Base-by-base conservation (phyloP, 2,797 vertebrate species). In the Trachops cirrhosus region DNA sequence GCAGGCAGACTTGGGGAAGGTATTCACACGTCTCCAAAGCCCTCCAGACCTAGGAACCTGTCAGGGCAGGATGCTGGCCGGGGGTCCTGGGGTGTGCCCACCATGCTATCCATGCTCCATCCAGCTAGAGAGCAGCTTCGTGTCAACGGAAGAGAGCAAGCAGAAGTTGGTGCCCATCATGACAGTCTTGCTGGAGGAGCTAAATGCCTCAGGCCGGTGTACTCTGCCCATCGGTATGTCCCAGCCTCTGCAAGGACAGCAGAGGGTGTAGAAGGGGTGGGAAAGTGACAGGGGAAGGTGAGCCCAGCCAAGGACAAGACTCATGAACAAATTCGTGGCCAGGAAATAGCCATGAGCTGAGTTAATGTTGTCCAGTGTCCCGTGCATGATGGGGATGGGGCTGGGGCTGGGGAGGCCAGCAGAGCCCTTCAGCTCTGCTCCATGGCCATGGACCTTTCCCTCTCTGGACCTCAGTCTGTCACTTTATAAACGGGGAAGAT, bases 131-230 rank as follows among this genome's bases (percentile, higher is more conserved):
- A 99, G 99, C 39, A 99, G 99, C 44, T 99, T 99, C 84, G 99
- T 99, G 97, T 99, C 99, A 80, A 99, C 99, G 0, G 99, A 99
- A 91, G 99, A 99, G 95, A 99, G 99, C 98, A 99, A 99, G 93
- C 99, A 99, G 98, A 99, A 99, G 97, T 98, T 99, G 97, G 98
- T 99, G 95, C 99, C 99, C 34, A 99, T 99, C 68, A 99, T 99
- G 99, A 99, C 99, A 9, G 99, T 99, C 88, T 98, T 99, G 96
- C 98, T 99, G 97, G 99, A 99, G 93, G 99, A 99, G 75, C 99
- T 99, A 75, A 99, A 99, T 67, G 99, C 99, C 57, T 99, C 99
- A 10, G 99, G 99, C 97, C 99, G 99, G 74, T 99, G 99, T 97
- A 99, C 99, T 6, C 98, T 99, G 70, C 99, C 99, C 18, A 99